A percentile compares a stretch with the other conserved stretches of the same genome.
These are phyloP conservation scores for Heterotis niloticus DNA, from an alignment of 2,113 vertebrate genomes.

Conservation along the genomic window DNA sequence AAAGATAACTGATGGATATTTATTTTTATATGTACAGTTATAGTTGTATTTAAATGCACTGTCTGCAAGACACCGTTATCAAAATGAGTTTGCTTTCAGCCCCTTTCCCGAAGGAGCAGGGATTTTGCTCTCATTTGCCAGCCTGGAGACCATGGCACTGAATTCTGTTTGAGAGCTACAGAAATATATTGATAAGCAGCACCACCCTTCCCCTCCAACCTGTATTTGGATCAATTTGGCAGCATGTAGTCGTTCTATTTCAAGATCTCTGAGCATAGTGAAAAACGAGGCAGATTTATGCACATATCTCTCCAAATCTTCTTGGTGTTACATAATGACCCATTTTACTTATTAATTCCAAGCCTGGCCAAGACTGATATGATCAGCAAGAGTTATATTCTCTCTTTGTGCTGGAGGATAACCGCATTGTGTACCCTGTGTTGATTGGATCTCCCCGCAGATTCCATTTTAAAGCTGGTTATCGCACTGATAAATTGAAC, in stretches of 20 bases:
- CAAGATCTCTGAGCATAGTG: background rate
- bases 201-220: background rate
- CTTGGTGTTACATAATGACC: conserved; percentile 8
- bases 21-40: too few species aligned
- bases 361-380: background rate
- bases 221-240: background rate
- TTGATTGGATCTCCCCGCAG: background rate
- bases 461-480: background rate
- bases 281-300: background rate
- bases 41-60: background rate
- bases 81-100: background rate
- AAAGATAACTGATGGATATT: too few species aligned
- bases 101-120: background rate
- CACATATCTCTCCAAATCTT: conserved; percentile 2
- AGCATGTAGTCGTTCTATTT: background rate
- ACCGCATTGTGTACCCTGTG: conserved; percentile 1
- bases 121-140: background rate
- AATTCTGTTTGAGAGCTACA: background rate
- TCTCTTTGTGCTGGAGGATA: background rate
- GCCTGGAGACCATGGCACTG: background rate
- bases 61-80: too few species aligned
- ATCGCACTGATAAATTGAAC: background rate
- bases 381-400: background rate
- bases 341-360: conserved; percentile 11
- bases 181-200: background rate